Evolutionary conservation across 1,140 invertebrate species (phyloP), one percentile per base, ranked within the genome.

Genomic region (Sitodiplosis mosellana): DNA sequence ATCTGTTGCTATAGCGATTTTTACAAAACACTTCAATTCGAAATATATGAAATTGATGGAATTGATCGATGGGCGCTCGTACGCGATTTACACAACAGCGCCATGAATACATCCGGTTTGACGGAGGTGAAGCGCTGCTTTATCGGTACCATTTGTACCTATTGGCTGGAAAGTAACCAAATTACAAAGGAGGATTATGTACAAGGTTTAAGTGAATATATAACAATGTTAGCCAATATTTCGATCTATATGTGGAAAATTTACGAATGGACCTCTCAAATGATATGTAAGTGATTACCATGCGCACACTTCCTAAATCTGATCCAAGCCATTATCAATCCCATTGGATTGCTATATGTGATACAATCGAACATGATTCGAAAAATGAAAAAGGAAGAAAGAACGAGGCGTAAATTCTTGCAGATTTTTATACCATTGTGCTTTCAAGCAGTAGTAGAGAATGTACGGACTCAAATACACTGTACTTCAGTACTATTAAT

Each of bases 241-340:
- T 65, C 73, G 38, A 75, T 84, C 52, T 82, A 85, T 69, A 75
- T 86, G 64, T 82, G 83, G n/a, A 77, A 74, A 54, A 66, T 83
- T 38, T 83, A 76, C 75, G 61, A 69, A 33, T 83, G 81, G 56
- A 63, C 82, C 54, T 74, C 74, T 10, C 74, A 83, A 63, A 68
- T 81, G 56, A 55, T 75, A 53, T 64, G 76, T 76, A 69, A 69
- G 63, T 58, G n/a, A n/a, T n/a, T n/a, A n/a, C n/a, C n/a, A n/a
- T n/a, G n/a, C n/a, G n/a, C n/a, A n/a, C n/a, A n/a, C n/a, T n/a
- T n/a, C n/a, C n/a, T n/a, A n/a, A n/a, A n/a, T n/a, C n/a, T n/a
- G n/a, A n/a, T n/a, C n/a, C n/a, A n/a, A n/a, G n/a, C n/a, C n/a
- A n/a, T n/a, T n/a, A n/a, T n/a, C n/a, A n/a, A n/a, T n/a, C n/a